A percentile compares a stretch with the other conserved stretches of the same genome.
Conservation (phyloP, 2,113 vertebrate species). For the Neodontobutis hainanensis region DNA sequence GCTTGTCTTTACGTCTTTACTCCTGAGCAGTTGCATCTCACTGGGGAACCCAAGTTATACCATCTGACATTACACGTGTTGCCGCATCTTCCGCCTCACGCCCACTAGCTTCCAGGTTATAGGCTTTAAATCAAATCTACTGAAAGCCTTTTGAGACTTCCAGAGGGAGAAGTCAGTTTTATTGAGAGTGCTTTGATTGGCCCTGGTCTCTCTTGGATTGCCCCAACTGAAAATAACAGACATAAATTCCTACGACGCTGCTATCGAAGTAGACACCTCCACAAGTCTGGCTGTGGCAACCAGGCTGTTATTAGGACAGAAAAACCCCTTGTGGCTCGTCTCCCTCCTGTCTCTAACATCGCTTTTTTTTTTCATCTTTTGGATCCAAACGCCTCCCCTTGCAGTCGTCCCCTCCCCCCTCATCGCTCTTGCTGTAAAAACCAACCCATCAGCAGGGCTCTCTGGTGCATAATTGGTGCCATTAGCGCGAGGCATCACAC, state of each 20-base stretch:
- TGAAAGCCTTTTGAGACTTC: conserved; percentile 56
- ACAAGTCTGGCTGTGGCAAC: conserved; percentile 36
- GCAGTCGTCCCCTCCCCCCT: conserved; percentile 1
- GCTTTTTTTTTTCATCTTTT: background rate
- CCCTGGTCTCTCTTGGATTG: conserved; percentile 58
- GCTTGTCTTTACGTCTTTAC: conserved; percentile 7
- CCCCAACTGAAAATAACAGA: conserved; percentile 55
- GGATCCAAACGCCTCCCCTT: conserved; percentile 9
- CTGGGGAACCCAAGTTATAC: conserved; percentile 29
- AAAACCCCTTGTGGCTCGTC: conserved; percentile 42
- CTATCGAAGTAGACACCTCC: conserved; percentile 52
- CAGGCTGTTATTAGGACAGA: conserved; percentile 37
- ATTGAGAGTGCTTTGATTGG: conserved; percentile 64
- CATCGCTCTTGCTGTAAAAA: conserved; percentile 29
- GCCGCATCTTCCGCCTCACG: conserved; percentile 31
- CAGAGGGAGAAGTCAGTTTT: conserved; percentile 44
- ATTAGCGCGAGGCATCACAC: conserved; percentile 60
- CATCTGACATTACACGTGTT: conserved; percentile 34
- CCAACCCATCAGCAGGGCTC: conserved; percentile 49
- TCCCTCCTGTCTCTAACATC: conserved; percentile 19
- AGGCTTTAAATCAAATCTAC: conserved; percentile 62
- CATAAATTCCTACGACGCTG: conserved; percentile 60
- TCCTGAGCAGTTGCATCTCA: conserved; percentile 27
- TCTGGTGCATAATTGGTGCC: conserved; percentile 69
- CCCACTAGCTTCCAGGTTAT: conserved; percentile 39